A percentile compares a stretch with the other conserved stretches of the same genome.
phyloP scores from a whole-genome alignment of 2,113 vertebrate genomes.

The Anas platyrhynchos region DNA sequence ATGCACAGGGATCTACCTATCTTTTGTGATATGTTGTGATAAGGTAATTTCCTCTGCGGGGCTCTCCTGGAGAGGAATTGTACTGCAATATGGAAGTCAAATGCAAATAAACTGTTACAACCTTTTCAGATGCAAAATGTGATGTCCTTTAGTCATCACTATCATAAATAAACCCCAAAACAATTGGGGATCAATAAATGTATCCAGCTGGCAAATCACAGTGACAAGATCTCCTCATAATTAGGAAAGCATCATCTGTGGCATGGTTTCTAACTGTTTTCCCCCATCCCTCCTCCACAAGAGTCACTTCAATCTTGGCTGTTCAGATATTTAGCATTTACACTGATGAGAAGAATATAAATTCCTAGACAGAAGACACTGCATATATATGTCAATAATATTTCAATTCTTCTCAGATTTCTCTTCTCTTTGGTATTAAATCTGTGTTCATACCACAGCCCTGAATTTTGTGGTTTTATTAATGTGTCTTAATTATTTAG shows the following conservation, averaged over 20 bases:
- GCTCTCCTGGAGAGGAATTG: background rate
- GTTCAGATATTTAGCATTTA: background rate
- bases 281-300: background rate
- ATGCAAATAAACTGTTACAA: background rate
- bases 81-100: background rate
- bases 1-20: slow-evolving; percentile 21
- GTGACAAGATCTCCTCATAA: background rate
- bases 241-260: background rate
- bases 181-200: background rate
- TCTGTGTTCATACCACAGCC: background rate
- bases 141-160: background rate
- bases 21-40: slow-evolving; percentile 30
- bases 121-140: background rate
- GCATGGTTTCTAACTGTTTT: background rate
- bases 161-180: background rate
- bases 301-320: background rate
- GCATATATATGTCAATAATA: background rate
- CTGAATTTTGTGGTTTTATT: background rate
- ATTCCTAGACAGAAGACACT: background rate
- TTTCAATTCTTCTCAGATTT: background rate
- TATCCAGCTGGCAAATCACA: background rate
- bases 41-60: slow-evolving; percentile 27
- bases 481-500: slow-evolving; percentile 20
- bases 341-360: background rate
- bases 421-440: background rate